Evolutionary conservation across 2,888 invertebrate species (phyloP), one percentile per base, ranked within the genome.

Genomic region (Drosophila tripunctata): DNA sequence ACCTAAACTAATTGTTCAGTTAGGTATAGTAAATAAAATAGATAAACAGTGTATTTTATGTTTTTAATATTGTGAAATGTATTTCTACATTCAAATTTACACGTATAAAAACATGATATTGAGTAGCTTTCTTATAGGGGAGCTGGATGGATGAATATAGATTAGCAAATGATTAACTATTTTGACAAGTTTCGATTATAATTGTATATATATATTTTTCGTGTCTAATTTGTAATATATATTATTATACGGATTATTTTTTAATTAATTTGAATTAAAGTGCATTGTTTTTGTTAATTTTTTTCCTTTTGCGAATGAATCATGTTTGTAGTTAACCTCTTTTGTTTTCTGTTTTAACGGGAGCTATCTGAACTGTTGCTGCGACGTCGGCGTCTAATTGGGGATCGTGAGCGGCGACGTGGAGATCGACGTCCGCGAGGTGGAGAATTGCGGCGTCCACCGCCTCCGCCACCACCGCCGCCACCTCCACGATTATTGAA

Each of bases 281-380:
- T 69, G 48, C 40, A 64, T 62, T 52, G 15, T 30, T 44, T 22
- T n/a, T 30, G 19, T 15, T 41, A 48, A 30, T 52, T 51, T n/a
- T 14, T 22, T 41, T 27, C 27, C 5, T 30, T 50, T 45, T 51
- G 10, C 45, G 36, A 38, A 35, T 51, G 21, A 62, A 50, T 58
- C 30, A 33, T 45, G n/a, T 24, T 30, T 27, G 3, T 10, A n/a
- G n/a, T n/a, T n/a, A 10, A 27, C 10, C 56, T 35, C 2, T 35
- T 12, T 6, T 38, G 2, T 67, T n/a, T n/a, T n/a, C n/a, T n/a
- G n/a, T n/a, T n/a, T 75, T 27, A 80, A 68, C 91, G 90, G 31
- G 91, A 91, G 62, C 91, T 91, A 55, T 90, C 91, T 2, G 92
- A 91, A 56, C 92, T 92, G 61, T 91, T 91, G 69, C 91, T 91